Percentiles rank a stretch among this genome's conserved stretches.
Evolutionary conservation across 1,140 invertebrate genomes (phyloP).

Genomic region (Bombus turneri): DNA sequence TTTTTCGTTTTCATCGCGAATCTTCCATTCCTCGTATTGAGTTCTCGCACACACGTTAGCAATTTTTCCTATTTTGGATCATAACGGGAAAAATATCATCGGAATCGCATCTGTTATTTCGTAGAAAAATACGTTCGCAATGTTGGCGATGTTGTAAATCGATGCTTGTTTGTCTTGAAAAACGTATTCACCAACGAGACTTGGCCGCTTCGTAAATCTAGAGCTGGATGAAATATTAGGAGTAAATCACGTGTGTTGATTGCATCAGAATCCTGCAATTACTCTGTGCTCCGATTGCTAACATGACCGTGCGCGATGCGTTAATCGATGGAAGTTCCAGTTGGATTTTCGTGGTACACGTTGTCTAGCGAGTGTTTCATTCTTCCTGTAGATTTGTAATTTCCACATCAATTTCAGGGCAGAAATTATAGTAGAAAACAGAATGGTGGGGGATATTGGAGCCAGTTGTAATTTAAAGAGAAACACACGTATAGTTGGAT

Average conservation of each 20-base stretch:
- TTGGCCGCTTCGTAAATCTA: not conserved
- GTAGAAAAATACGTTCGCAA: conserved; percentile 2
- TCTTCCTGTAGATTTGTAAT: not conserved
- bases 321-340: not conserved
- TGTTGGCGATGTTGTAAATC: conserved; percentile 29
- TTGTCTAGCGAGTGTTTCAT: not conserved
- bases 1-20: not conserved
- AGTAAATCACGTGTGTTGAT: conserved; percentile 41
- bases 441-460: not conserved
- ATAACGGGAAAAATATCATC: not conserved
- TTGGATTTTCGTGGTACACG: not conserved
- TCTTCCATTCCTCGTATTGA: too few relatives aligned
- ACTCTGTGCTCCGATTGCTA: conserved; percentile 27
- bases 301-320: conserved; percentile 26
- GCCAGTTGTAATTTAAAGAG: conserved; percentile 22
- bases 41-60: not conserved
- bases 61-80: not conserved
- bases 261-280: conserved; percentile 53
- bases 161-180: conserved; percentile 46
- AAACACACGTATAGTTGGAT: conserved; percentile 16
- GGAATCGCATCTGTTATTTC: not conserved
- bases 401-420: not conserved
- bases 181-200: conserved; percentile 10
- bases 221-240: conserved; percentile 30
- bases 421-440: not conserved